phyloP scores from a whole-genome alignment of 2,888 invertebrate species.

The Tiphia femorata region DNA sequence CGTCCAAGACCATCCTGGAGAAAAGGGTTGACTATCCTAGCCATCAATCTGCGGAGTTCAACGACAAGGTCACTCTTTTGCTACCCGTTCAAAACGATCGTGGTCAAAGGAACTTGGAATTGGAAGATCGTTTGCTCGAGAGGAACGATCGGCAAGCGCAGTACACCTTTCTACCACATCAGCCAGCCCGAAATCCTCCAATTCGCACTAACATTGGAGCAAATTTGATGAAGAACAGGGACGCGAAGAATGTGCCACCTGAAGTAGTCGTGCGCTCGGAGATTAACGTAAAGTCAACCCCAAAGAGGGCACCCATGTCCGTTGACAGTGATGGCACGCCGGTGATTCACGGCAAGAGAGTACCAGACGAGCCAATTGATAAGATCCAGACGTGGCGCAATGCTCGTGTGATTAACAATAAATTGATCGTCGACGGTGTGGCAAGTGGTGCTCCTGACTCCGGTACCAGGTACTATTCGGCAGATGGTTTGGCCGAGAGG shows the following conservation, averaged over 20 bases:
- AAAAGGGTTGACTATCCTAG: slow-evolving; percentile 38
- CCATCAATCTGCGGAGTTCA: slow-evolving; percentile 11
- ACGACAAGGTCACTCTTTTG: slow-evolving; percentile 31
- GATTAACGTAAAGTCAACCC: slow-evolving; percentile 72
- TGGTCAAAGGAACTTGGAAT: slow-evolving; percentile 33
- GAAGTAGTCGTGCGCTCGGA: slow-evolving; percentile 79
- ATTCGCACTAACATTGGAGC: slow-evolving; percentile 62
- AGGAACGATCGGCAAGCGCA: background rate
- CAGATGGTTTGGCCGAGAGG: slow-evolving; percentile 38
- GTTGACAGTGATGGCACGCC: slow-evolving; percentile 82
- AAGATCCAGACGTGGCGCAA: slow-evolving; percentile 87
- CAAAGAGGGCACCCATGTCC: slow-evolving; percentile 75
- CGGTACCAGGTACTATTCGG: slow-evolving; percentile 51
- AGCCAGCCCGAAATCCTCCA: slow-evolving; percentile 41
- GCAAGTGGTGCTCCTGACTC: slow-evolving; percentile 76
- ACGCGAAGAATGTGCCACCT: slow-evolving; percentile 74
- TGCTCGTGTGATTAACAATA: slow-evolving; percentile 88
- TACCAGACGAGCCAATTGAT: slow-evolving; percentile 87
- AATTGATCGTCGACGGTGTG: slow-evolving; percentile 80
- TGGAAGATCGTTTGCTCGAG: slow-evolving; percentile 10
- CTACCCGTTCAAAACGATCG: slow-evolving; percentile 46
- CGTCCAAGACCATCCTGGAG: slow-evolving; percentile 69
- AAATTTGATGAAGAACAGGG: slow-evolving; percentile 66
- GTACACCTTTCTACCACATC: slow-evolving; percentile 54
- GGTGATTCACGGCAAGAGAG: slow-evolving; percentile 84